Evolutionary conservation across 2,797 vertebrate genomes (phyloP).

Genomic region (Nannoperca australis): DNA sequence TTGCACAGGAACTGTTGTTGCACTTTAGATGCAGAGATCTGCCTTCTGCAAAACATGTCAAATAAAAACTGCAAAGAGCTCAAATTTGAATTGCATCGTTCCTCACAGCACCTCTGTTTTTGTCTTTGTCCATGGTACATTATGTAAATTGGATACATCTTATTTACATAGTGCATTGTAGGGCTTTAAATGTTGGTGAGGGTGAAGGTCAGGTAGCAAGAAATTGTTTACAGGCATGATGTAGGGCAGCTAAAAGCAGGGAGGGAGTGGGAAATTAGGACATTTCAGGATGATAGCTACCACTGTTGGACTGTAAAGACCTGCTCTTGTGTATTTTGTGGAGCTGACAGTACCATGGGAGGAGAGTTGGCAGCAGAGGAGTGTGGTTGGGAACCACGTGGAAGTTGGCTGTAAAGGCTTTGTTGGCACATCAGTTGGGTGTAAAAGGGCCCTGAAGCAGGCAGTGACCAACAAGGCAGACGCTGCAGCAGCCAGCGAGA

Average conservation of each 20-base stretch:
- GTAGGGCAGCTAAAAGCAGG: not conserved
- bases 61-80: slow-evolving; percentile 14
- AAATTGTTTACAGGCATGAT: not conserved
- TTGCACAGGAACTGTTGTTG: slow-evolving; percentile 29
- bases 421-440: not conserved
- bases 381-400: too few species aligned
- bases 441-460: not conserved
- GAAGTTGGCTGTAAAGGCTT: not conserved
- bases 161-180: not conserved
- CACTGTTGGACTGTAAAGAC: not conserved
- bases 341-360: not conserved
- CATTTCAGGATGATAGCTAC: not conserved
- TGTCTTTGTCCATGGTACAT: too few species aligned
- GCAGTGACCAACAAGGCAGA: not conserved
- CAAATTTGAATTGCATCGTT: not conserved
- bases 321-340: not conserved
- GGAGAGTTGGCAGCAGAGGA: not conserved
- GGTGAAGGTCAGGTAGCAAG: not conserved
- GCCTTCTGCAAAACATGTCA: slow-evolving; percentile 7
- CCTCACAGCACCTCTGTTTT: not conserved
- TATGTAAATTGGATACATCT: not conserved
- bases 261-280: not conserved
- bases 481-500: not conserved
- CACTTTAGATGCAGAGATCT: slow-evolving; percentile 10
- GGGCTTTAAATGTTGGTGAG: not conserved